Evolutionary conservation across 2,888 invertebrate species (phyloP).

Genomic region (Nemurella pictetii): DNA sequence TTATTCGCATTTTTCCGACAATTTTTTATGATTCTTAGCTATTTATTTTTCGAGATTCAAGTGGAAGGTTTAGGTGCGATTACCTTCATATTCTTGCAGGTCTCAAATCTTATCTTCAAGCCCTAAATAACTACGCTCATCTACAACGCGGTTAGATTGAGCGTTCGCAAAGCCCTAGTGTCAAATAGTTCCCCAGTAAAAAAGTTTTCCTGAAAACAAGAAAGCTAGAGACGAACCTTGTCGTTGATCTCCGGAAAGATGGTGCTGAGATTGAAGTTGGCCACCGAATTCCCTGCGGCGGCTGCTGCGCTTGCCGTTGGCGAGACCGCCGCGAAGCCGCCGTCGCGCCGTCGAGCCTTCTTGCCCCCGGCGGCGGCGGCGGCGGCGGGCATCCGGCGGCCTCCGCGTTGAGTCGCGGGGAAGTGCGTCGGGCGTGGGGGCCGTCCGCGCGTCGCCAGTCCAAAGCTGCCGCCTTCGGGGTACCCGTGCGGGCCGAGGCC

Average conservation of each 20-base stretch:
- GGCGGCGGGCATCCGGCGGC: not conserved
- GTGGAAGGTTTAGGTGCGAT: too few relatives aligned
- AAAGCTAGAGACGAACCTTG: conserved; percentile 49
- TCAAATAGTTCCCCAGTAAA: too few relatives aligned
- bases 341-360: not conserved
- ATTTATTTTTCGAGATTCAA: too few relatives aligned
- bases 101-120: too few relatives aligned
- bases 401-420: not conserved
- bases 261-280: conserved; percentile 81
- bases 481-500: not conserved
- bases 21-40: too few relatives aligned
- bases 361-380: not conserved
- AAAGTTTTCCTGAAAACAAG: conserved; percentile 5
- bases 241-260: conserved; percentile 83
- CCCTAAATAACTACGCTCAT: too few relatives aligned
- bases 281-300: conserved; percentile 59
- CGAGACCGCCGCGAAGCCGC: not conserved
- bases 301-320: conserved; percentile 6
- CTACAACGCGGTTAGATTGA: too few relatives aligned
- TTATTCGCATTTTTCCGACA: too few relatives aligned
- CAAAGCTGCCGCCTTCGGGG: not conserved
- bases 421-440: not conserved
- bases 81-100: too few relatives aligned
- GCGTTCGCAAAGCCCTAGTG: too few relatives aligned
- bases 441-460: not conserved